Base-by-base conservation (phyloP, 2,113 vertebrate genomes). In the Lepisosteus osseus region DNA sequence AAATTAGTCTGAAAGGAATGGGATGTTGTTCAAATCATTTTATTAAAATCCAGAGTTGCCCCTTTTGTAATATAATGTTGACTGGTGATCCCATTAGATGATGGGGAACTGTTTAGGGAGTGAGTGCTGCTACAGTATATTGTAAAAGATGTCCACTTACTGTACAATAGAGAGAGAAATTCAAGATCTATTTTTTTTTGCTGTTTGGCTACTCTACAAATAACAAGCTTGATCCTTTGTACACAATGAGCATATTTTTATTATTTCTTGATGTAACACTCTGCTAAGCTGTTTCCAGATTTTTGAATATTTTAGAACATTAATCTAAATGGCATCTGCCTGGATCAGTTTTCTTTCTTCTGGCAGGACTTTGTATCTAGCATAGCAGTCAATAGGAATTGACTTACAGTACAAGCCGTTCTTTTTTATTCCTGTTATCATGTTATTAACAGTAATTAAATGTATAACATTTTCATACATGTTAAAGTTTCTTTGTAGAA, bases 241-340 rank as follows among this genome's bases (percentile, higher is more conserved):
- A 61, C 42, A 61, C 64, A 72, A 67, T 40, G 15, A 9, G 40
- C 17, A 71, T 65, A 76, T 76, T 74, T 73, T 45, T 76, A 68
- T 40, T 72, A 59, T 75, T 71, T 72, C 74, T 42, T 57, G 65
- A 62, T 59, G 61, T 43, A 45, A 29, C 29, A 29, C 76, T 62
- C 69, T 76, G 72, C 29, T 80, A 76, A 78, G 77, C 77, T 68
- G 74, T 69, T 78, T 76, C 73, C 74, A 80, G 74, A 72, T 29
- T 74, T 78, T 71, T 79, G 74, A 75, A 68, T 63, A 51, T 77
- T 55, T 14, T 67, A 77, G 75, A 54, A 57, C 69, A 63, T 77
- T 84, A 82, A 84, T 81, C 68, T 74, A 72, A 79, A 78, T 69
- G 76, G 65, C 80, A 78, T 76, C 73, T 81, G 77, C 61, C 64